phyloP scores from a whole-genome alignment of 2,888 invertebrate genomes.

The Eubasilissa splendida region DNA sequence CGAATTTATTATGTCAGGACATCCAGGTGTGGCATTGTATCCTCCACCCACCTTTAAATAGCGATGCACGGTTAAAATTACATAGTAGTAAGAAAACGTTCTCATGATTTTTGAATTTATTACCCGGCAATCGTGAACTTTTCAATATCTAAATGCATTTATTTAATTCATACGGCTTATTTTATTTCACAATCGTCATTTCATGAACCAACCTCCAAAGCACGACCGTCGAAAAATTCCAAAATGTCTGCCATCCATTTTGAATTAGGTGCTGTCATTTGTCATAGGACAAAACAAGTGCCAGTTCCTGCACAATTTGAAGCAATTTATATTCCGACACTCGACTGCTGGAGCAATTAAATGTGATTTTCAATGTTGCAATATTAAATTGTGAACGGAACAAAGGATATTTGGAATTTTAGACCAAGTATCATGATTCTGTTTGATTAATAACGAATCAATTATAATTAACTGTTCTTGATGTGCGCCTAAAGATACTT shows the following conservation, averaged over 20 bases:
- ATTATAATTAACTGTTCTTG: too few species aligned
- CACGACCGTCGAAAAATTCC: slow-evolving; percentile 21
- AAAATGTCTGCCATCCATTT: slow-evolving; percentile 15
- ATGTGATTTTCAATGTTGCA: background rate
- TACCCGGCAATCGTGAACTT: slow-evolving; percentile 3
- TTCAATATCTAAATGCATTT: background rate
- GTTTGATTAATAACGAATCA: too few species aligned
- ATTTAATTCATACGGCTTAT: slow-evolving; percentile 5
- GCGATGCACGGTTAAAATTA: background rate
- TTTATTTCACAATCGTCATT: slow-evolving; percentile 19
- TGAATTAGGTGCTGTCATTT: slow-evolving; percentile 23
- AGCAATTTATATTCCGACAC: background rate
- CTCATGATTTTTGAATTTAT: background rate
- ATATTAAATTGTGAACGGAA: slow-evolving; percentile 6
- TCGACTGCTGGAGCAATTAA: background rate
- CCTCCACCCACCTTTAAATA: slow-evolving; percentile 1
- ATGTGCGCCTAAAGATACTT: too few species aligned
- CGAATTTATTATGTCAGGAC: slow-evolving; percentile 9
- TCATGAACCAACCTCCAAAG: background rate
- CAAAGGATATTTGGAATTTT: background rate
- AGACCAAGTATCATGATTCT: too few species aligned
- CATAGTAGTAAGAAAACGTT: background rate
- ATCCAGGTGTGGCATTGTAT: slow-evolving; percentile 8
- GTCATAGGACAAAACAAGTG: slow-evolving; percentile 25
- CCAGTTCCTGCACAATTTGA: slow-evolving; percentile 13